Percentiles rank a stretch among this genome's conserved stretches.
phyloP scores from a whole-genome alignment of 2,113 vertebrate genomes.

The Salvator merianae region DNA sequence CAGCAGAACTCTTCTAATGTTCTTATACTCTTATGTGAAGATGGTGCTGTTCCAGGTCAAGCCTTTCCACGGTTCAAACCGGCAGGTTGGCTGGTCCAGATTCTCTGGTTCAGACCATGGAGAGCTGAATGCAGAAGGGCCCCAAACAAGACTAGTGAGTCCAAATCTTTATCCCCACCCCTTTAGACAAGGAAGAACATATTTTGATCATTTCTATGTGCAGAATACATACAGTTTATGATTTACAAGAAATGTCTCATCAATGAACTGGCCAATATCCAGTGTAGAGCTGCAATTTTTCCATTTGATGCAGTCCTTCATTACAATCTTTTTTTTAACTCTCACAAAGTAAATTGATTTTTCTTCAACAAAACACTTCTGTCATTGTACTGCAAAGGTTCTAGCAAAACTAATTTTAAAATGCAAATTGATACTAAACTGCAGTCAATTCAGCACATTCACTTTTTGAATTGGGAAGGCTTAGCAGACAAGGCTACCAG shows the following conservation, averaged over 20 bases:
- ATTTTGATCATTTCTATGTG: background rate
- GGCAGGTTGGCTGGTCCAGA: too few species aligned
- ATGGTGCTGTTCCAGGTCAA: too few species aligned
- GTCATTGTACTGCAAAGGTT: slow-evolving; percentile 75
- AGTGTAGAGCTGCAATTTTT: slow-evolving; percentile 33
- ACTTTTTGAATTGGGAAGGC: slow-evolving; percentile 40
- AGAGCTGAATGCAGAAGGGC: too few species aligned
- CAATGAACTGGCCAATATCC: background rate
- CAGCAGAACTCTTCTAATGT: too few species aligned
- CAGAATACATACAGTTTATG: background rate
- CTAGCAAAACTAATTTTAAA: slow-evolving; percentile 78
- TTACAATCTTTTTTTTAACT: slow-evolving; percentile 32
- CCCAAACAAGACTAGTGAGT: background rate
- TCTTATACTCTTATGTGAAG: too few species aligned
- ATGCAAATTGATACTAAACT: slow-evolving; percentile 79
- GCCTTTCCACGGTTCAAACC: too few species aligned
- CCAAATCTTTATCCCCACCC: background rate
- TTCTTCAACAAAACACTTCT: slow-evolving; percentile 60
- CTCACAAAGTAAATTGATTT: slow-evolving; percentile 72
- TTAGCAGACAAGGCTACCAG: slow-evolving; percentile 50
- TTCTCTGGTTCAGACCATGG: too few species aligned
- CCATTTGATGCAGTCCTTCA: slow-evolving; percentile 40
- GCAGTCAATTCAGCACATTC: slow-evolving; percentile 56
- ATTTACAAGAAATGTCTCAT: background rate
- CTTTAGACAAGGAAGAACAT: background rate